phyloP scores from a whole-genome alignment of 2,113 vertebrate species.

The Budorcas taxicolor region DNA sequence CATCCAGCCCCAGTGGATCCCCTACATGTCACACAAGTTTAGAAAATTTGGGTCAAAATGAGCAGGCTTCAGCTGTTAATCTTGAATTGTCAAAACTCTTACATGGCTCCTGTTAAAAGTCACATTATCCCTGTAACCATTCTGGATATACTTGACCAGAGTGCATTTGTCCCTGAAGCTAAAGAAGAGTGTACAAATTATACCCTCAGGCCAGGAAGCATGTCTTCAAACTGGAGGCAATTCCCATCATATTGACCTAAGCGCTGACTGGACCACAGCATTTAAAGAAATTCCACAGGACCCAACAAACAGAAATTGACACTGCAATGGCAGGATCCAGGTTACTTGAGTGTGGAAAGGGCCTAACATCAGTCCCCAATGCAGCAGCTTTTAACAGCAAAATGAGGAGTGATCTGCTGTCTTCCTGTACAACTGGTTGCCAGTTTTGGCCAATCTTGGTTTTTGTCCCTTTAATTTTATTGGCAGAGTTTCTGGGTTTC shows the following conservation, averaged over 20 bases:
- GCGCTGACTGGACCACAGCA: slow-evolving; percentile 91
- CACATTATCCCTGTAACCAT: slow-evolving; percentile 88
- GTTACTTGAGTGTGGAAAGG: slow-evolving; percentile 86
- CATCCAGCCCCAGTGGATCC: background rate
- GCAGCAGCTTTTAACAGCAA: slow-evolving; percentile 52
- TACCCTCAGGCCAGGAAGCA: slow-evolving; percentile 88
- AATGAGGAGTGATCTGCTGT: background rate
- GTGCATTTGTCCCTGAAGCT: slow-evolving; percentile 86
- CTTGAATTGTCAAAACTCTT: slow-evolving; percentile 93
- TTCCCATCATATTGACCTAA: slow-evolving; percentile 89
- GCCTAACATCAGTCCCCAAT: slow-evolving; percentile 70
- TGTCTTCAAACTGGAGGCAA: slow-evolving; percentile 92
- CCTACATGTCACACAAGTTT: background rate
- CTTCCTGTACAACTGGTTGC: background rate
- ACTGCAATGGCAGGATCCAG: slow-evolving; percentile 86
- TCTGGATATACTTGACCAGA: slow-evolving; percentile 93
- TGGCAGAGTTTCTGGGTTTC: background rate
- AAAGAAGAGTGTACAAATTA: slow-evolving; percentile 93
- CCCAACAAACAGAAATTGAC: slow-evolving; percentile 86
- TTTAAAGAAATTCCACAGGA: slow-evolving; percentile 91
- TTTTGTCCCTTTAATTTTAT: background rate
- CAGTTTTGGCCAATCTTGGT: background rate
- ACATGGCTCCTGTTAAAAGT: slow-evolving; percentile 89
- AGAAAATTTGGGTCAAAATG: slow-evolving; percentile 88
- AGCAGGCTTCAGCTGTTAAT: slow-evolving; percentile 84